A percentile compares a stretch with the other conserved stretches of the same genome.
phyloP scores from a whole-genome alignment of 2,113 vertebrate genomes.

The Hoplias malabaricus region DNA sequence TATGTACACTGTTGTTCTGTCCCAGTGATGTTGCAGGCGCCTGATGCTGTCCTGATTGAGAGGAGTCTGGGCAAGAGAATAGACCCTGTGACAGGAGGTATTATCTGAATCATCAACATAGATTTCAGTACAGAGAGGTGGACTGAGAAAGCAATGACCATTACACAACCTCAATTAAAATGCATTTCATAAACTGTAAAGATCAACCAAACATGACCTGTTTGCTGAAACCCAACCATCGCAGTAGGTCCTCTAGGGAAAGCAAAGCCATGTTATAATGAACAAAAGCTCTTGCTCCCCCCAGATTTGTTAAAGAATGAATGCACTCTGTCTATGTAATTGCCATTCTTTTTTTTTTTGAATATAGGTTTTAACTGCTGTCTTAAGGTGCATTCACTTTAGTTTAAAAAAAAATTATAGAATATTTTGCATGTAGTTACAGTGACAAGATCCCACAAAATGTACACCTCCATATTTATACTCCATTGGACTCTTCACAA shows the following conservation, averaged over 20 bases:
- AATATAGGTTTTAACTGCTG: slow-evolving; percentile 10
- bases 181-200: slow-evolving; percentile 49
- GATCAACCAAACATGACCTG: slow-evolving; percentile 46
- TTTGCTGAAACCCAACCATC: slow-evolving; percentile 47
- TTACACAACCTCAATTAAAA: slow-evolving; percentile 41
- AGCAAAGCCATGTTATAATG: slow-evolving; percentile 49
- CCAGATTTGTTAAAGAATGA: slow-evolving; percentile 38
- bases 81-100: slow-evolving; percentile 83
- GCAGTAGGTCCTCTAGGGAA: slow-evolving; percentile 47
- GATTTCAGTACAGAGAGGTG: slow-evolving; percentile 40
- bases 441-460: background rate
- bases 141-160: slow-evolving; percentile 29
- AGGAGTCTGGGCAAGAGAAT: slow-evolving; percentile 81
- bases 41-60: slow-evolving; percentile 81
- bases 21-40: slow-evolving; percentile 84
- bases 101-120: slow-evolving; percentile 48
- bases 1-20: slow-evolving; percentile 12
- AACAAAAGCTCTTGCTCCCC: slow-evolving; percentile 50
- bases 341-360: slow-evolving; percentile 32
- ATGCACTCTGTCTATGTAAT: slow-evolving; percentile 36
- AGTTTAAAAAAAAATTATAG: no score
- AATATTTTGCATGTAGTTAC: background rate
- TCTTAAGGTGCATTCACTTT: slow-evolving; percentile 3
- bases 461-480: background rate
- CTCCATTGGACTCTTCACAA: background rate